Evolutionary conservation across 2,797 vertebrate genomes (phyloP), one percentile per base, ranked within the genome.

Genomic region (Myotis myotis): DNA sequence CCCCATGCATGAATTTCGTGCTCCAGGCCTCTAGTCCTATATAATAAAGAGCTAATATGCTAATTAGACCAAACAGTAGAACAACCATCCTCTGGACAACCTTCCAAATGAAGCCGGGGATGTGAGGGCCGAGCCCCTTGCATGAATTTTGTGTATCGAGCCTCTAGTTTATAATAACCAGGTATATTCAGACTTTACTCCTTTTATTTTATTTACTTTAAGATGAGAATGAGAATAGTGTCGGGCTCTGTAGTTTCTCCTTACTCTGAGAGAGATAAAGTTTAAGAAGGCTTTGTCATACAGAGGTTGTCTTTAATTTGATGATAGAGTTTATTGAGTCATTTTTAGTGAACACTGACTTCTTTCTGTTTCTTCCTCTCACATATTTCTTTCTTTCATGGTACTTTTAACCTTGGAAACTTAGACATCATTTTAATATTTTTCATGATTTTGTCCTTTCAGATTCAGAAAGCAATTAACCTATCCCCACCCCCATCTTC

Each of bases 361-460:
- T 89, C 41, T 87, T 20, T 53, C 41, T 75, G 51, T 71, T n/a
- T 25, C 49, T 44, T 28, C 66, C 23, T n/a, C 8, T 75, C 53
- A 85, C 4, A 22, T 12, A 28, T 44, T 87, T 90, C 7, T 33
- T 78, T 33, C 30, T 68, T 94, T 62, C 51, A 25, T 36, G 71
- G 41, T 19, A 70, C 53, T 86, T 47, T 83, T 60, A 68, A 76
- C 9, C 19, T 92, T 86, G 70, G 33, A 72, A 93, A 83, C 76
- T 84, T 80, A 75, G 66, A 86, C 8, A 62, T 17, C 16, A 82
- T 30, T 92, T 81, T 85, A 75, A 62, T 30, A 41, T 87, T 66
- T 95, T 93, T 85, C 91, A 78, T 51, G 62, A 89, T 75, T 94
- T 94, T 95, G 51, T 28, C 87, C 38, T 87, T 94, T 93, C 68